phyloP scores from a whole-genome alignment of 2,888 invertebrate genomes.

The Drepanosiphum platanoidis region DNA sequence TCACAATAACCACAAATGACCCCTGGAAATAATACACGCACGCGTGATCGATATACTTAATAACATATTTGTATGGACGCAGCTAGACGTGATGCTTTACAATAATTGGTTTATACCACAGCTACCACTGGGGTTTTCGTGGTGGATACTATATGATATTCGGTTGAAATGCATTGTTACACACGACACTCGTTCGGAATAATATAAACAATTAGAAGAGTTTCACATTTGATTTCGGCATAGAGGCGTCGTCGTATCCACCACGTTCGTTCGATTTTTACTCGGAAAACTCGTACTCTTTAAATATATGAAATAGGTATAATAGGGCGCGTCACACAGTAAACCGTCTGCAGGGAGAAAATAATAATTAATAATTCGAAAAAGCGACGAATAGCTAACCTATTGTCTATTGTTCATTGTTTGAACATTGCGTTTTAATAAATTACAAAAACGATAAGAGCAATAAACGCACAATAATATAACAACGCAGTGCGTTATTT shows the following conservation, averaged over 20 bases:
- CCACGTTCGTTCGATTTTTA: neutral
- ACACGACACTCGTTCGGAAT: neutral
- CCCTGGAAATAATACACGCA: neutral
- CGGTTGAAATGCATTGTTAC: neutral
- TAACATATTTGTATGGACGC: neutral
- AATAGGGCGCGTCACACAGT: neutral
- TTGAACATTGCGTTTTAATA: neutral
- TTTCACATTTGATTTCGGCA: neutral
- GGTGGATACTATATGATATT: slow-evolving; percentile 13
- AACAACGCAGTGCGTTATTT: no score
- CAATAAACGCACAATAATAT: no score
- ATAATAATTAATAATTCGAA: neutral
- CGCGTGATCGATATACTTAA: slow-evolving; percentile 25
- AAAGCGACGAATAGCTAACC: neutral
- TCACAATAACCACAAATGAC: neutral
- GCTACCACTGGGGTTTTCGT: neutral
- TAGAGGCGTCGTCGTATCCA: neutral
- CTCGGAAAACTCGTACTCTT: no score
- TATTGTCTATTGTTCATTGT: neutral
- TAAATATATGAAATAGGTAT: no score
- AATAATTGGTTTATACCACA: neutral
- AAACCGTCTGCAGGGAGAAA: neutral
- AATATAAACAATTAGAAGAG: slow-evolving; percentile 17
- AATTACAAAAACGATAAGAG: neutral
- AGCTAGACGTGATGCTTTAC: slow-evolving; percentile 21